phyloP scores from a whole-genome alignment of 2,797 vertebrate genomes.

The Meda fulgida region DNA sequence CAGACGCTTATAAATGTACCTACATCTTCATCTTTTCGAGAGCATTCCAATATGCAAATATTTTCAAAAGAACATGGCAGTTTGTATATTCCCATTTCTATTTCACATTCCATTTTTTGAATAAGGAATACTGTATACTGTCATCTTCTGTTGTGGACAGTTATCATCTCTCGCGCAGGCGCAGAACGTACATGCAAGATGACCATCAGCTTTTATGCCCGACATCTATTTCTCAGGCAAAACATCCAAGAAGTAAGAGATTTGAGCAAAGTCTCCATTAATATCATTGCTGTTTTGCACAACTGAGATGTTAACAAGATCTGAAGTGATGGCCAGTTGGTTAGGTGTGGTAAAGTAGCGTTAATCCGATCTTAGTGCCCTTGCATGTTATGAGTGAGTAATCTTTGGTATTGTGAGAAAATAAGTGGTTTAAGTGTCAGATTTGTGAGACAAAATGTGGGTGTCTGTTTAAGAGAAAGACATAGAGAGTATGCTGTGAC shows the following conservation, averaged over 20 bases:
- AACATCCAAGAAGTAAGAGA: slow-evolving; percentile 7
- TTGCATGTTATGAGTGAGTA: slow-evolving; percentile 17
- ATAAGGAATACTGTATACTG: too few relatives aligned
- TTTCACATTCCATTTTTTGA: too few relatives aligned
- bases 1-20: too few relatives aligned
- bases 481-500: slow-evolving; percentile 63
- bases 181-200: not conserved
- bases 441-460: slow-evolving; percentile 57
- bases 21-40: too few relatives aligned
- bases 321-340: slow-evolving; percentile 14
- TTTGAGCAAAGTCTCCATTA: not conserved
- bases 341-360: not conserved
- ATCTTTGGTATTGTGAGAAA: slow-evolving; percentile 37
- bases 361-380: slow-evolving; percentile 20
- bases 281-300: not conserved
- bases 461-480: slow-evolving; percentile 68
- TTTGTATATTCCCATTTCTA: too few relatives aligned
- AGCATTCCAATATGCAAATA: not conserved
- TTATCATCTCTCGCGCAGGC: not conserved
- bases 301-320: slow-evolving; percentile 22
- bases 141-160: too few relatives aligned
- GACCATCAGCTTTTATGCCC: not conserved
- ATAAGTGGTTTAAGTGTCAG: slow-evolving; percentile 44
- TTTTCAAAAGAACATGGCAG: too few relatives aligned
- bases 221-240: not conserved